A percentile compares a stretch with the other conserved stretches of the same genome.
Conservation (phyloP, 2,888 invertebrate genomes). For the Diarsia dahlii region DNA sequence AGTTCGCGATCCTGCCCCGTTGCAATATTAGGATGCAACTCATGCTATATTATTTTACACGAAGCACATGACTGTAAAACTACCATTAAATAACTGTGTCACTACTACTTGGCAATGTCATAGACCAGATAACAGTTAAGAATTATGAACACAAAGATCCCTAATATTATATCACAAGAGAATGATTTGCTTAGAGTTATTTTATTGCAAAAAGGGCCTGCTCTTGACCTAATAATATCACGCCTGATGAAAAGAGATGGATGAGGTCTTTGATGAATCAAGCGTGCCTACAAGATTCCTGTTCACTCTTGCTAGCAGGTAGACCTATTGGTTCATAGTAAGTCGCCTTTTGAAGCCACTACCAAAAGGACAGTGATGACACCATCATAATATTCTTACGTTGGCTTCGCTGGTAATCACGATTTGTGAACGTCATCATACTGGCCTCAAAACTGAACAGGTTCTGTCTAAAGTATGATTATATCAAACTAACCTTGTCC, state of each 20-base stretch:
- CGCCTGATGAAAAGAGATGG: too few species aligned
- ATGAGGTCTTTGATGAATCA: too few species aligned
- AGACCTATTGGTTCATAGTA: too few species aligned
- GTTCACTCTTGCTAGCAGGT: too few species aligned
- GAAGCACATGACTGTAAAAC: background rate
- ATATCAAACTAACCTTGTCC: slow-evolving; percentile 43
- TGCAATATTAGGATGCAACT: slow-evolving; percentile 20
- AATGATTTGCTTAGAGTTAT: background rate
- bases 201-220: too few species aligned
- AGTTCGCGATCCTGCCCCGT: background rate
- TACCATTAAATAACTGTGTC: background rate
- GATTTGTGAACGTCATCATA: background rate
- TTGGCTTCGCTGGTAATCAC: background rate
- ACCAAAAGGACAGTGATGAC: slow-evolving; percentile 1
- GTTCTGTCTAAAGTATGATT: slow-evolving; percentile 8
- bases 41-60: background rate
- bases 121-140: background rate
- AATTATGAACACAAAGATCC: background rate
- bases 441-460: slow-evolving; percentile 10
- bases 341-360: too few species aligned
- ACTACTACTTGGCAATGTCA: background rate
- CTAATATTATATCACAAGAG: background rate
- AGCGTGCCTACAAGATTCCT: too few species aligned
- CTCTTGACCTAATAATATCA: too few species aligned
- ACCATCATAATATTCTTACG: background rate